A percentile compares a stretch with the other conserved stretches of the same genome.
phyloP scores from a whole-genome alignment of 1,140 invertebrate species.

The Tyrophagus putrescentiae region DNA sequence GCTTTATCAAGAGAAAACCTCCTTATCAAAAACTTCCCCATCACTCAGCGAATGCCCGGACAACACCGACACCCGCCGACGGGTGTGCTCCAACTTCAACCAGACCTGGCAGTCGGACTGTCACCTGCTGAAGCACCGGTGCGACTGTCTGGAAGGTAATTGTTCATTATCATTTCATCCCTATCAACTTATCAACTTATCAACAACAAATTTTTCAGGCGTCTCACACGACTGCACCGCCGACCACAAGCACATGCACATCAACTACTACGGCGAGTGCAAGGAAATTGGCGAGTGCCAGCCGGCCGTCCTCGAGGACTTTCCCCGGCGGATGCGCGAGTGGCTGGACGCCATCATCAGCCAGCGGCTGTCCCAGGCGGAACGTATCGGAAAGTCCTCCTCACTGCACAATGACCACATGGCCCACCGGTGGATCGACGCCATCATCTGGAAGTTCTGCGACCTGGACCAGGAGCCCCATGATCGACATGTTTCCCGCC shows the following conservation, averaged over 20 bases:
- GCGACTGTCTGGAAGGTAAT: conserved; percentile 58
- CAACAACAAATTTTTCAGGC: conserved; percentile 3
- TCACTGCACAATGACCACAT: conserved; percentile 9
- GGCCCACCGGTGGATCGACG: conserved; percentile 60
- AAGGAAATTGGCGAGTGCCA: conserved; percentile 48
- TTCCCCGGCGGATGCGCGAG: conserved; percentile 81
- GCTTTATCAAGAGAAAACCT: too few relatives aligned
- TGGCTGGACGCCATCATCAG: conserved; percentile 94
- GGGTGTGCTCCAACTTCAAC: conserved; percentile 83
- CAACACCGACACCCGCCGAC: conserved; percentile 23
- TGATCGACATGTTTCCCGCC: conserved; percentile 65
- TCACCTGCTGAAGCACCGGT: conserved; percentile 73
- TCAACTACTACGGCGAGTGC: conserved; percentile 62
- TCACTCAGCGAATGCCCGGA: conserved; percentile 16
- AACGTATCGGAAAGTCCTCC: too few relatives aligned
- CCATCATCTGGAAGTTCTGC: conserved; percentile 92
- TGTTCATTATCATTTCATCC: not conserved
- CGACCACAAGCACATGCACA: conserved; percentile 65
- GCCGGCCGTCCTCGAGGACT: conserved; percentile 69
- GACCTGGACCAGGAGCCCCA: conserved; percentile 75
- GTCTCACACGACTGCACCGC: conserved; percentile 48
- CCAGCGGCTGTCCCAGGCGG: conserved; percentile 70
- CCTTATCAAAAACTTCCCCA: not conserved
- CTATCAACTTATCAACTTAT: not conserved
- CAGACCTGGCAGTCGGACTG: conserved; percentile 85